A percentile compares a stretch with the other conserved stretches of the same genome.
Evolutionary conservation across 2,113 vertebrate species (phyloP).

Genomic region (Suncus etruscus): DNA sequence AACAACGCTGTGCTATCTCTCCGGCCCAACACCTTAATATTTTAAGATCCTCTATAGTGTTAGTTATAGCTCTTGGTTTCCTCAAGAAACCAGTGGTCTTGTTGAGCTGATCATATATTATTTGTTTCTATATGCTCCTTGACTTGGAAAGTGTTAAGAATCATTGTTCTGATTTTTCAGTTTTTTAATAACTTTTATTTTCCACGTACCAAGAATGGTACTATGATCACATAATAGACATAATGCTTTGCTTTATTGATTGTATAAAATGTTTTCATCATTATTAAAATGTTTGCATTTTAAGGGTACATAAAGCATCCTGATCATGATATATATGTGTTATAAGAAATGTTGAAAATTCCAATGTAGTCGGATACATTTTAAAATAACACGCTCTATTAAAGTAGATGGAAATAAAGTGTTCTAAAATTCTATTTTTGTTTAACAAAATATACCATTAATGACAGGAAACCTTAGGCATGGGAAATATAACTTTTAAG

Average conservation of each 20-base stretch:
- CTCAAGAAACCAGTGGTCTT: not conserved
- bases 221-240: not conserved
- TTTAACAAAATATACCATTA: not conserved
- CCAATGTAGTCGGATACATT: not conserved
- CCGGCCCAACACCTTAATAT: no score
- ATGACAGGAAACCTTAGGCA: not conserved
- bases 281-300: not conserved
- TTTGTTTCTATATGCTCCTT: not conserved
- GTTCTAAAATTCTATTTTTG: not conserved
- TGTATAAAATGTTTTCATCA: not conserved
- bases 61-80: not conserved
- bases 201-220: not conserved
- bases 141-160: not conserved
- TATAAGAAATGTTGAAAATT: not conserved
- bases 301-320: not conserved
- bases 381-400: not conserved
- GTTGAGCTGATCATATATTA: not conserved
- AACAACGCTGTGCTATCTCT: no score
- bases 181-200: not conserved
- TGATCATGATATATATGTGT: not conserved
- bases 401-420: constrained; percentile 7
- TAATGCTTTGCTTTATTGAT: not conserved
- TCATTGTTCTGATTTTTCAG: not conserved
- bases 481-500: not conserved
- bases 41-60: no score